Evolutionary conservation across 2,797 vertebrate species (phyloP).

Genomic region (Gymnothorax reevesii): DNA sequence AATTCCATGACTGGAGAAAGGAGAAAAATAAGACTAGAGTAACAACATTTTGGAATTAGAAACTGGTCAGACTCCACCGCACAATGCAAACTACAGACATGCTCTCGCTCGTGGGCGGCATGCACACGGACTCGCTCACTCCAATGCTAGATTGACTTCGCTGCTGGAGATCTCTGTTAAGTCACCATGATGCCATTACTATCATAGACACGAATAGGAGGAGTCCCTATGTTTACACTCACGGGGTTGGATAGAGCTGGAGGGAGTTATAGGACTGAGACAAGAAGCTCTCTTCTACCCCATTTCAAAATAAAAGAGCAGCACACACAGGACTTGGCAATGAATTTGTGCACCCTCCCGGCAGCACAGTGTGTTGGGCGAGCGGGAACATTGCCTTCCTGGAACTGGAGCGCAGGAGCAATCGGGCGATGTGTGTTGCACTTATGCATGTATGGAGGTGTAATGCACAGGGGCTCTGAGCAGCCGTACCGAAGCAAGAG

Average conservation of each 20-base stretch:
- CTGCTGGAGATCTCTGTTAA: background rate
- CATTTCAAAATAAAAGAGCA: background rate
- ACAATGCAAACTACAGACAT: slow-evolving; percentile 10
- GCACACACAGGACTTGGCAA: too few species aligned
- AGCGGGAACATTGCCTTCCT: background rate
- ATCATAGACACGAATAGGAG: background rate
- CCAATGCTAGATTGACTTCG: background rate
- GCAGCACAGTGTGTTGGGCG: background rate
- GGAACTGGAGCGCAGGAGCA: background rate
- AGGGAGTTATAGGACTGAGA: background rate
- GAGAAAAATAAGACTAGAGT: slow-evolving; percentile 39
- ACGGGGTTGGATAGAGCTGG: background rate
- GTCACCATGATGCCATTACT: background rate
- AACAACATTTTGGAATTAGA: slow-evolving; percentile 44
- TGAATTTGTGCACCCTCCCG: too few species aligned
- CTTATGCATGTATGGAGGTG: slow-evolving; percentile 14
- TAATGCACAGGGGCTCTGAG: slow-evolving; percentile 48
- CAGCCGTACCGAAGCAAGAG: slow-evolving; percentile 32
- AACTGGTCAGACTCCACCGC: slow-evolving; percentile 46
- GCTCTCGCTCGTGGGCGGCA: background rate
- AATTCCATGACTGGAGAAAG: slow-evolving; percentile 67
- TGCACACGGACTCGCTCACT: background rate
- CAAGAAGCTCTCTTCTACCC: background rate
- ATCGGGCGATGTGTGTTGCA: background rate
- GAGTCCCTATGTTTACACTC: background rate